These are phyloP conservation scores for Smithornis capensis DNA, from an alignment of 2,113 vertebrate species.

Conservation along the genomic window DNA sequence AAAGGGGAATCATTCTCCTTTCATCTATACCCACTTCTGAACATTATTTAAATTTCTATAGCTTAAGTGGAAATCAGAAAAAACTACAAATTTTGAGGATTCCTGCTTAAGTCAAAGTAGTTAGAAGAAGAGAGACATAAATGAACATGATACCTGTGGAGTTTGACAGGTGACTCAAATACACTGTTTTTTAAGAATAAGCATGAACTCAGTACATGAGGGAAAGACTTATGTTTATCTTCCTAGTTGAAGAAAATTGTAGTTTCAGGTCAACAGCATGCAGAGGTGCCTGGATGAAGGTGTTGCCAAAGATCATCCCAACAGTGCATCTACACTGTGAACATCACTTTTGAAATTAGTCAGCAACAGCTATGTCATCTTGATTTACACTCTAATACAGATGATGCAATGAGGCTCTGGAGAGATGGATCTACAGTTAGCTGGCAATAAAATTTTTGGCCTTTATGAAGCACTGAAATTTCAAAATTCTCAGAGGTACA, in stretches of 20 bases:
- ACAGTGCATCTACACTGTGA: neutral
- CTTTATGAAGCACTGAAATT: neutral
- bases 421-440: neutral
- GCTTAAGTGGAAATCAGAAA: neutral
- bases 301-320: neutral
- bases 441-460: neutral
- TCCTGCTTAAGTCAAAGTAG: neutral
- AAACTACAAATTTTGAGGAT: neutral
- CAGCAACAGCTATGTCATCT: neutral
- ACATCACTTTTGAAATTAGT: neutral
- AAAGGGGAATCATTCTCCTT: neutral
- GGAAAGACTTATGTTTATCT: neutral
- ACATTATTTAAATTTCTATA: neutral
- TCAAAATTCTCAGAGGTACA: neutral
- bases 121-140: neutral
- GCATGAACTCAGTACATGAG: neutral
- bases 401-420: neutral
- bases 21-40: neutral
- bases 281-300: neutral
- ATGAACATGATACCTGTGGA: neutral
- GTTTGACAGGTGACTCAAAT: neutral
- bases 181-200: neutral
- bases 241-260: neutral
- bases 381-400: neutral
- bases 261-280: neutral